These are phyloP conservation scores for Steatocranus sp. DNA, from an alignment of 2,797 vertebrate species.

Conservation along the genomic window DNA sequence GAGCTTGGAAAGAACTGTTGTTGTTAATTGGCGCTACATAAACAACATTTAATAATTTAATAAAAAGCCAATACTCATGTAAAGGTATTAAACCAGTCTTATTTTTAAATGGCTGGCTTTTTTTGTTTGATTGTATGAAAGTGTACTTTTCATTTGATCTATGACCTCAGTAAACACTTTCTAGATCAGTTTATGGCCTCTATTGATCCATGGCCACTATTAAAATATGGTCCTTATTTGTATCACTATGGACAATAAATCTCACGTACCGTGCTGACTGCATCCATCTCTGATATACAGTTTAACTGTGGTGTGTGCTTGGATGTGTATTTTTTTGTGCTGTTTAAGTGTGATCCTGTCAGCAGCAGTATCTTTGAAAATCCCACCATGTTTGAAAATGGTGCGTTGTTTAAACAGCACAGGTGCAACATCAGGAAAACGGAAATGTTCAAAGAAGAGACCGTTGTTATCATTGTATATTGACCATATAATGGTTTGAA, in stretches of 20 bases:
- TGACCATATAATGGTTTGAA: background rate
- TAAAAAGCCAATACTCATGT: background rate
- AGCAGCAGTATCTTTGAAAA: background rate
- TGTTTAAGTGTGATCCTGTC: background rate
- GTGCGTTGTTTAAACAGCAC: background rate
- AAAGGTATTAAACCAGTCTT: background rate
- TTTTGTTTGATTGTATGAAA: background rate
- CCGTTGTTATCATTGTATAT: background rate
- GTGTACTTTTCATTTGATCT: rapidly evolving
- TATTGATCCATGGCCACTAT: background rate
- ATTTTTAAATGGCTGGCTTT: background rate
- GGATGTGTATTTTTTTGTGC: background rate
- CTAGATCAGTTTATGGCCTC: rapidly evolving
- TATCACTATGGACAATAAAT: background rate
- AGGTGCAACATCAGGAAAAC: background rate
- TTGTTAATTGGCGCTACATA: background rate
- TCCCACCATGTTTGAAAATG: background rate
- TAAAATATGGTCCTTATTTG: background rate
- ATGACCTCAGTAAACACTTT: background rate
- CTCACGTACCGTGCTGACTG: background rate
- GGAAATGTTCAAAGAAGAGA: background rate
- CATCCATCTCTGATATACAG: background rate
- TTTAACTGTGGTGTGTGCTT: background rate
- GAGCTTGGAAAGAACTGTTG: rapidly evolving
- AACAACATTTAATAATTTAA: background rate